Percentiles rank a stretch among this genome's conserved stretches.
These are phyloP conservation scores for Okamejei kenojei DNA, from an alignment of 2,797 vertebrate species.

Conservation along the genomic window DNA sequence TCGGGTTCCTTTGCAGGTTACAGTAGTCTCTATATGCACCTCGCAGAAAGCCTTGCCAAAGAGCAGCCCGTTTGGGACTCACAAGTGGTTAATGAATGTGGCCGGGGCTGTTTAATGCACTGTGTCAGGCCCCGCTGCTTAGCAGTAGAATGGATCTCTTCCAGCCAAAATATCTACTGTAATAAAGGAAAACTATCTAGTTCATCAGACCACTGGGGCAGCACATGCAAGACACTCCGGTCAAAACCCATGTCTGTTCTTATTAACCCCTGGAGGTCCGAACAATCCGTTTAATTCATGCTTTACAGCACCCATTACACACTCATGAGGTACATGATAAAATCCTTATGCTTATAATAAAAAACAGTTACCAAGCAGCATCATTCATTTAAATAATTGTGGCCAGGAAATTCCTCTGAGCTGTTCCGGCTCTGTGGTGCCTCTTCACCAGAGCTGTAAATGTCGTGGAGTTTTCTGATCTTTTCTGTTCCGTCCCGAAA, in stretches of 20 bases:
- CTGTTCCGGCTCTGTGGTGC: neutral
- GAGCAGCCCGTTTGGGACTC: constrained; percentile 13
- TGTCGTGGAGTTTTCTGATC: too few relatives aligned
- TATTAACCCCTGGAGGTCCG: constrained; percentile 9
- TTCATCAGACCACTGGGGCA: neutral
- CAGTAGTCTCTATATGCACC: neutral
- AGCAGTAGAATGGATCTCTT: neutral
- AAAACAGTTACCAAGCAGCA: neutral
- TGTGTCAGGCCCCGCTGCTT: neutral
- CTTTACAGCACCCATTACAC: neutral
- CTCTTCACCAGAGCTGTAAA: neutral
- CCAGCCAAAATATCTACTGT: too few relatives aligned
- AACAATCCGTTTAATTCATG: neutral
- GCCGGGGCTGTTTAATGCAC: neutral
- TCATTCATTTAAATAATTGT: neutral
- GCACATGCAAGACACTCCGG: neutral
- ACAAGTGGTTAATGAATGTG: constrained; percentile 31
- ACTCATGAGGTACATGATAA: neutral
- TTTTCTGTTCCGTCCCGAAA: too few relatives aligned
- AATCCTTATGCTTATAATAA: neutral
- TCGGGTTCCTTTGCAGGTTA: constrained; percentile 13
- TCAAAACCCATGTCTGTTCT: constrained; percentile 5
- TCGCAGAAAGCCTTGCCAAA: neutral
- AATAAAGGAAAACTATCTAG: neutral
- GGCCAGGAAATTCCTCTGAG: neutral